Evolutionary conservation across 2,888 invertebrate species (phyloP).

Genomic region (Pemphredon lugubris): DNA sequence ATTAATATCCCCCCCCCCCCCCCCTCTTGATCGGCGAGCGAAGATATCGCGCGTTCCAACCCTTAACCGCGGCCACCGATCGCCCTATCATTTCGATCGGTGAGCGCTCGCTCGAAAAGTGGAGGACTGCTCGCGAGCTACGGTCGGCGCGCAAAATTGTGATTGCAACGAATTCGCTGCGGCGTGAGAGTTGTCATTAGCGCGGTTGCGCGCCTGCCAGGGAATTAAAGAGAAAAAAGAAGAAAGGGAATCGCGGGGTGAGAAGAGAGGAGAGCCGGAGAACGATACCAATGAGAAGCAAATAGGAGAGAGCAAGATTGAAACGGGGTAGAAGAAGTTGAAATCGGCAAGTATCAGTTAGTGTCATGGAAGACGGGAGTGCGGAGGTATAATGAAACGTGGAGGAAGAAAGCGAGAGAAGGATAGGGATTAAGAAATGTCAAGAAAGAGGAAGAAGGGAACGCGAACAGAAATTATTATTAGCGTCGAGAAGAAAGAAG

Average conservation of each 20-base stretch:
- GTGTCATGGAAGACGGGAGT: no score
- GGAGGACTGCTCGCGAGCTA: neutral
- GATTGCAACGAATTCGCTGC: conserved; percentile 38
- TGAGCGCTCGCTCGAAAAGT: conserved; percentile 15
- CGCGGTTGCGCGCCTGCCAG: neutral
- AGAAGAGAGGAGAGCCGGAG: no score
- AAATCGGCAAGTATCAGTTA: no score
- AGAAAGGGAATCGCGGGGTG: neutral
- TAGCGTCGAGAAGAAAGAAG: no score
- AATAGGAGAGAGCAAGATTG: no score
- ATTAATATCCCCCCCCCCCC: conserved; percentile 48
- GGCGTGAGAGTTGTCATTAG: conserved; percentile 44
- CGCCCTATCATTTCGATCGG: conserved; percentile 60
- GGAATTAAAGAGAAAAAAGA: neutral
- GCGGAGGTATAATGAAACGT: no score
- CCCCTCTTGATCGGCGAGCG: conserved; percentile 33
- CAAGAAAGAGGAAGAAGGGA: neutral
- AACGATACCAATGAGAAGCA: no score
- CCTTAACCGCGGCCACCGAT: conserved; percentile 54
- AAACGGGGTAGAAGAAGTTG: no score
- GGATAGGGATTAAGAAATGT: no score
- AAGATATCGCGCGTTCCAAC: conserved; percentile 36
- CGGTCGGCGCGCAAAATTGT: conserved; percentile 33
- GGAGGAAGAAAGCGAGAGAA: no score
- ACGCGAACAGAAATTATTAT: neutral